Conservation (phyloP, 2,797 vertebrate species). For the Pteronotus mesoamericanus region DNA sequence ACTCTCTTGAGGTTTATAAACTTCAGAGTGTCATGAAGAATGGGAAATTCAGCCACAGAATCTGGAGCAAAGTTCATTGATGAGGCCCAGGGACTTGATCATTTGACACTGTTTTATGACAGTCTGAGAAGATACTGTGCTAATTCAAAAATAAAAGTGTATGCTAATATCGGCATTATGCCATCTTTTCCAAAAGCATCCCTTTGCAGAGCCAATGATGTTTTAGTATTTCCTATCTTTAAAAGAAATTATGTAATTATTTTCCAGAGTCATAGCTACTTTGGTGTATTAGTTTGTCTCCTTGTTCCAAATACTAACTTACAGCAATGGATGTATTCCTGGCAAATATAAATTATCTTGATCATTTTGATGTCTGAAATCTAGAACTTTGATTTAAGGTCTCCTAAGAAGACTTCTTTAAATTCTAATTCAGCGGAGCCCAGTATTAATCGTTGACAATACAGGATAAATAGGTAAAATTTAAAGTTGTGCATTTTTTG, state of each 20-base stretch:
- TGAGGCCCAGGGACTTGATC: background rate
- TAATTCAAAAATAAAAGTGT: conserved; percentile 13
- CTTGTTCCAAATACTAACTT: background rate
- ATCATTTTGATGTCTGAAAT: background rate
- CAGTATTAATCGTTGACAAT: background rate
- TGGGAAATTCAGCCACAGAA: background rate
- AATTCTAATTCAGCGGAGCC: background rate
- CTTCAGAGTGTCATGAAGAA: conserved; percentile 48
- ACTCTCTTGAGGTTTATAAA: conserved; percentile 23
- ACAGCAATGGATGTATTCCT: background rate
- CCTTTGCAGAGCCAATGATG: background rate
- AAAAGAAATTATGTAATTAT: background rate
- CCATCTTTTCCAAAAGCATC: background rate
- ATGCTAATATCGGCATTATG: conserved; percentile 4
- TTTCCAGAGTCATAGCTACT: background rate
- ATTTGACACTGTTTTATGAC: background rate
- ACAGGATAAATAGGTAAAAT: background rate
- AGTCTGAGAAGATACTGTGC: background rate
- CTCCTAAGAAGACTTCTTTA: background rate
- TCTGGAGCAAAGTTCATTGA: conserved; percentile 3
- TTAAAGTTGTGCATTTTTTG: background rate
- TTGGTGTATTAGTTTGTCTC: background rate
- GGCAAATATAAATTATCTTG: background rate
- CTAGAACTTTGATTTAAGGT: background rate
- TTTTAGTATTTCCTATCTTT: background rate